Conservation (phyloP, 2,113 vertebrate genomes). For the Serilophus lunatus region DNA sequence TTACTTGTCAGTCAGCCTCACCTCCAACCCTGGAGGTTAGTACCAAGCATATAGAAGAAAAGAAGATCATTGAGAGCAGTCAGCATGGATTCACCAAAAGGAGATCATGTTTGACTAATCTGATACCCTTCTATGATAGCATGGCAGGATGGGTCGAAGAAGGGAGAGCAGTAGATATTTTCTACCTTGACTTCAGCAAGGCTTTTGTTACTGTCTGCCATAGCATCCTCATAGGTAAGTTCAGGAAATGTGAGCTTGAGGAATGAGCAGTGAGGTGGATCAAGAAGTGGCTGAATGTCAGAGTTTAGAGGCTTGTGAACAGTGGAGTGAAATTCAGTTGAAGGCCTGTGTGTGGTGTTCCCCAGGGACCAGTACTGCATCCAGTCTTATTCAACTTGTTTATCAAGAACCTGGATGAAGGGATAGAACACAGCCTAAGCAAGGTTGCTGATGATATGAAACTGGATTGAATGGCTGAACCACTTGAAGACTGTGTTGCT, state of each 20-base stretch:
- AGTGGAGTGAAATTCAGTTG: background rate
- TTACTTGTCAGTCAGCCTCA: background rate
- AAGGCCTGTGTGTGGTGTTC: background rate
- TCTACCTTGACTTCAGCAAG: background rate
- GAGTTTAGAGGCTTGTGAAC: background rate
- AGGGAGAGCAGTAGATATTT: fast-evolving
- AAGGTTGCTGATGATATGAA: no score
- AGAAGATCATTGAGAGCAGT: background rate
- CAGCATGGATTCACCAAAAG: background rate
- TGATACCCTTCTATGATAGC: background rate
- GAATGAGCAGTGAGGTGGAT: background rate
- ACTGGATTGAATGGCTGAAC: background rate
- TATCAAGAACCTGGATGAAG: background rate
- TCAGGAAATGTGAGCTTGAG: no score
- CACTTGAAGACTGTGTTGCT: background rate
- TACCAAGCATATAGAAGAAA: background rate
- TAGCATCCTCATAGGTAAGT: background rate
- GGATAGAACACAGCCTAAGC: background rate
- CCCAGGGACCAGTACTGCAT: background rate
- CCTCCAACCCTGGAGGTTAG: background rate
- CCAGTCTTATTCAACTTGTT: background rate
- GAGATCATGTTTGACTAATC: background rate
- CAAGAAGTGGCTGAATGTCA: background rate
- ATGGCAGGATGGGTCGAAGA: background rate
- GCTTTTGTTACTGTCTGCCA: background rate